Percentiles rank a stretch among this genome's conserved stretches.
phyloP scores from a whole-genome alignment of 2,797 vertebrate species.

The Alcedo atthis region DNA sequence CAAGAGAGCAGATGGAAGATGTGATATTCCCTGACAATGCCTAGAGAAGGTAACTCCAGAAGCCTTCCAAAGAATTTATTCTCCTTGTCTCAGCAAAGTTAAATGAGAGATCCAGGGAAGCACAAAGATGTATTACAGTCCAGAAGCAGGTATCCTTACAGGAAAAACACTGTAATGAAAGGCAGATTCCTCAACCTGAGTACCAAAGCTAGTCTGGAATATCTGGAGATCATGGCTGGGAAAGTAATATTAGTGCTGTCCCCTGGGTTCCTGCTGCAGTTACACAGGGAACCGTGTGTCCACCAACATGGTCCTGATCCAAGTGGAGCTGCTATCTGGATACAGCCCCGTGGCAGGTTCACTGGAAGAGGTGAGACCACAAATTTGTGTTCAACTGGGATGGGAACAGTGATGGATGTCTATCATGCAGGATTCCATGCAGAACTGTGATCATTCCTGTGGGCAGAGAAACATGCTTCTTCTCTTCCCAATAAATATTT shows the following conservation, averaged over 20 bases:
- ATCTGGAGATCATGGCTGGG: conserved; percentile 19
- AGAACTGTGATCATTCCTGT: neutral
- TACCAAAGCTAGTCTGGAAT: neutral
- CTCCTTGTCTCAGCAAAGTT: neutral
- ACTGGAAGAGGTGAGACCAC: conserved; percentile 52
- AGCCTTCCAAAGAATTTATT: neutral
- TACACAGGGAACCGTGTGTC: conserved; percentile 70
- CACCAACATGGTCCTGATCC: conserved; percentile 77
- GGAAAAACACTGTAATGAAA: conserved; percentile 30
- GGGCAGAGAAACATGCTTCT: neutral
- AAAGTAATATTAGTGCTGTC: conserved; percentile 52
- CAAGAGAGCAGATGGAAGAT: neutral
- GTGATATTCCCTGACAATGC: neutral
- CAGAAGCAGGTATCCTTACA: neutral
- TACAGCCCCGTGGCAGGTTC: conserved; percentile 59
- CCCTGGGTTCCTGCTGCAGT: conserved; percentile 55
- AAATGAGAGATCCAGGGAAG: neutral
- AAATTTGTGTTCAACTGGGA: neutral
- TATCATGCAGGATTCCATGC: neutral
- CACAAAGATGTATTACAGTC: neutral
- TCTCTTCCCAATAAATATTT: neutral
- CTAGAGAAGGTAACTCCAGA: neutral
- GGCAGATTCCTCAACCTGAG: neutral
- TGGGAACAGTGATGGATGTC: neutral
- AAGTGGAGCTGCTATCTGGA: conserved; percentile 75